Evolutionary conservation across 2,797 vertebrate species (phyloP), one percentile per base, ranked within the genome.

Genomic region (Channallabes apus): DNA sequence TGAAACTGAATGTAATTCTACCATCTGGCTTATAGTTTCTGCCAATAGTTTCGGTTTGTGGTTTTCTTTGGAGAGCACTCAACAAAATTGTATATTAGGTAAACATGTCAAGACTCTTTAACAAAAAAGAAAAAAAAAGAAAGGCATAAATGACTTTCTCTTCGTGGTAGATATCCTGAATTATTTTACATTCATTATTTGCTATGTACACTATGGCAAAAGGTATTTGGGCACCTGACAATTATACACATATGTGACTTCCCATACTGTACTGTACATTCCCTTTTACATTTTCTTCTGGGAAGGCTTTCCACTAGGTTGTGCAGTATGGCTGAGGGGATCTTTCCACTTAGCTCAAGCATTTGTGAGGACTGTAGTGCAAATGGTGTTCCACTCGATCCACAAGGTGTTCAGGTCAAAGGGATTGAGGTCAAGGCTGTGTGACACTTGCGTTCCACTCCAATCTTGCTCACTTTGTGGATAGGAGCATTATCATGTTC

Each of bases 1-100:
- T 85, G 82, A 89, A 38, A 73, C 84, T 76, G 67, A 86, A 56
- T 87, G 71, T 87, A 88, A 87, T 72, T 51, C 85, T 61, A 82
- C 84, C 86, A 85, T 89, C 87, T 89, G 84, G 82, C 85, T 79
- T 41, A 62, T 54, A 62, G 58, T 80, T 56, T 69, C 59, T 82
- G 85, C 83, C 84, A 86, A 65, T 27, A 71, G 73, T 81, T 86
- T 59, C 22, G 64, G 38, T 68, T 83, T 85, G 64, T 64, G 41
- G 38, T 58, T 84, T 59, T 29, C 64, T 76, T 82, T 41, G 3
- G 51, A 38, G 29, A 41, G n/a, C n/a, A 71, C 17, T 81, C 5
- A 1, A 32, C 6, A 84, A 46, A 81, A 27, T 4, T 62, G 15
- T 58, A 71, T 46, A 61, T 82, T 32, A 62, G 82, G 17, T n/a